These are phyloP conservation scores for Limnephilus lunatus DNA, from an alignment of 2,888 invertebrate species.

Conservation along the genomic window DNA sequence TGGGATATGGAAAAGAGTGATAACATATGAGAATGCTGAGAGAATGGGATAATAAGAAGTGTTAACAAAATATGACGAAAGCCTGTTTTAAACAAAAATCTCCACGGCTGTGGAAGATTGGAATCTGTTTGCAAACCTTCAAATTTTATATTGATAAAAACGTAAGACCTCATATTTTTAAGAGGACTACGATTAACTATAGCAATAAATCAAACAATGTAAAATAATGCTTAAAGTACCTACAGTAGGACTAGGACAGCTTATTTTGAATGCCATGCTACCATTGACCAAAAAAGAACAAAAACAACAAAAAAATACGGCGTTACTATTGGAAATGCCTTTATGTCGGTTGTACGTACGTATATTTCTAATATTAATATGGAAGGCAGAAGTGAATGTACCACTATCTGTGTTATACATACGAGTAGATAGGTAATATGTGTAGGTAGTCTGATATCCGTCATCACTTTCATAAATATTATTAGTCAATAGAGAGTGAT, in stretches of 20 bases:
- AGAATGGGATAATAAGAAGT: too few relatives aligned
- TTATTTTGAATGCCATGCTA: too few relatives aligned
- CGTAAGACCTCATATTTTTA: too few relatives aligned
- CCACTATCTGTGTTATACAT: neutral
- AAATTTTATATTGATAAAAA: too few relatives aligned
- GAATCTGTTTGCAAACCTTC: too few relatives aligned
- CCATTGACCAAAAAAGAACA: too few relatives aligned
- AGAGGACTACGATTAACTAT: too few relatives aligned
- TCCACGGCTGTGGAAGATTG: too few relatives aligned
- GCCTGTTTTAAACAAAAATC: neutral
- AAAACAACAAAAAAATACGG: too few relatives aligned
- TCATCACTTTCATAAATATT: neutral
- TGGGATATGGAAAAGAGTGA: neutral
- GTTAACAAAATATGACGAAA: neutral
- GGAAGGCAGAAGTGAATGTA: neutral
- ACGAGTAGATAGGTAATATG: neutral
- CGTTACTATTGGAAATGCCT: neutral
- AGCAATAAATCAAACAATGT: too few relatives aligned
- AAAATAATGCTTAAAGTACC: too few relatives aligned
- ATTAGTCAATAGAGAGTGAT: conserved; percentile 11
- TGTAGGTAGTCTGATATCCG: neutral
- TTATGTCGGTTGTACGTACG: neutral
- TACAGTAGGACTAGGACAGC: too few relatives aligned
- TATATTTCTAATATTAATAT: neutral
- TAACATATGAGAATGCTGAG: neutral